phyloP scores from a whole-genome alignment of 2,888 invertebrate genomes.

The Drosophila koepferae region DNA sequence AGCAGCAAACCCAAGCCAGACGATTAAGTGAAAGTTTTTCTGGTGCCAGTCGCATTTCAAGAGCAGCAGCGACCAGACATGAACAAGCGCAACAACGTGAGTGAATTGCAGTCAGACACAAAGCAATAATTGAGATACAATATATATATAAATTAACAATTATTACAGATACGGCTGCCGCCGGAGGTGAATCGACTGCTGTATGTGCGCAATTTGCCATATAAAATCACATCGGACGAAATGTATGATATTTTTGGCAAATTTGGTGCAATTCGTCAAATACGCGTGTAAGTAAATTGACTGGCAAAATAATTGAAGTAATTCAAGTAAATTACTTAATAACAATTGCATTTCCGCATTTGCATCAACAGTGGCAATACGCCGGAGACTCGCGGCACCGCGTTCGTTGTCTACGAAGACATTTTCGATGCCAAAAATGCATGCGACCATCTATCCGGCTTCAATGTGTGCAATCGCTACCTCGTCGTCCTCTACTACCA shows the following conservation, averaged over 20 bases:
- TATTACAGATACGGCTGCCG: slow-evolving; percentile 94
- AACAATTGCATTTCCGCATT: slow-evolving; percentile 61
- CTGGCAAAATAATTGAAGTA: background rate
- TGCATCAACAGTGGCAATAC: slow-evolving; percentile 93
- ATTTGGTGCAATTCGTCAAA: slow-evolving; percentile 99
- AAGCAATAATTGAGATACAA: slow-evolving; percentile 33
- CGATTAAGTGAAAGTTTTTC: slow-evolving; percentile 68
- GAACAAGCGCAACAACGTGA: slow-evolving; percentile 85
- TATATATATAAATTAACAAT: slow-evolving; percentile 21
- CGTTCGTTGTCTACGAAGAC: slow-evolving; percentile 99
- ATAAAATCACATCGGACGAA: slow-evolving; percentile 99
- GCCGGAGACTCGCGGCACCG: slow-evolving; percentile 98
- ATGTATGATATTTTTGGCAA: slow-evolving; percentile 99
- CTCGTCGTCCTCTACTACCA: slow-evolving; percentile 99
- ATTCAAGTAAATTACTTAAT: slow-evolving; percentile 10
- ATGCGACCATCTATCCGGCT: slow-evolving; percentile 99
- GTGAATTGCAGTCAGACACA: slow-evolving; percentile 35
- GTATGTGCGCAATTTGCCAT: slow-evolving; percentile 98
- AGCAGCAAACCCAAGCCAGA: slow-evolving; percentile 44
- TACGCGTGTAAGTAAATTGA: slow-evolving; percentile 93
- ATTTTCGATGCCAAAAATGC: slow-evolving; percentile 99
- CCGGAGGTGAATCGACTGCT: slow-evolving; percentile 99
- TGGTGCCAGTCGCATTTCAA: slow-evolving; percentile 61
- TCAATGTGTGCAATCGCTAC: slow-evolving; percentile 99
- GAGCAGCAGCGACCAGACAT: slow-evolving; percentile 64